Conservation (phyloP, 1,140 invertebrate genomes). For the Ectropis grisescens region DNA sequence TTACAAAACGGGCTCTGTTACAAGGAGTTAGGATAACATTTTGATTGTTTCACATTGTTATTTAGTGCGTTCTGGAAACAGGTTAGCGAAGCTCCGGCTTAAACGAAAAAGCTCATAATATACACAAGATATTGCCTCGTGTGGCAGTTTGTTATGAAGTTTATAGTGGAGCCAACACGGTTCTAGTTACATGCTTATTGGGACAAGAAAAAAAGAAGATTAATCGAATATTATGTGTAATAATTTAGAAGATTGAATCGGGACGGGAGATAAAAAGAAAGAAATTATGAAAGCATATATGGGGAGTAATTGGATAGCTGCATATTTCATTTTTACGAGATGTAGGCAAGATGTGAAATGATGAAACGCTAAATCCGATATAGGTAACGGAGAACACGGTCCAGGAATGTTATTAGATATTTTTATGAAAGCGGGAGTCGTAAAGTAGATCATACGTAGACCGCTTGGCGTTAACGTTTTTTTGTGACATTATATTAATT, state of each 20-base stretch:
- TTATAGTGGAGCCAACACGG: constrained; percentile 59
- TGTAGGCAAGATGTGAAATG: constrained; percentile 22
- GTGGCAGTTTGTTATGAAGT: constrained; percentile 70
- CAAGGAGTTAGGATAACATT: no score
- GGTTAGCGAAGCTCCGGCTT: constrained; percentile 24
- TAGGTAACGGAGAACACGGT: constrained; percentile 26
- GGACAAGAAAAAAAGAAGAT: constrained; percentile 44
- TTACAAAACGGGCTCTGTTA: constrained; percentile 8
- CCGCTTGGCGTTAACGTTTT: constrained; percentile 18
- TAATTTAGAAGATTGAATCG: constrained; percentile 54
- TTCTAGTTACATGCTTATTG: constrained; percentile 58
- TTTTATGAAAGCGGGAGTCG: constrained; percentile 41
- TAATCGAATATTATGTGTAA: constrained; percentile 44
- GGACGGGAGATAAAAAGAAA: constrained; percentile 14
- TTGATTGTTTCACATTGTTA: constrained; percentile 8
- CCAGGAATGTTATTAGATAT: constrained; percentile 34
- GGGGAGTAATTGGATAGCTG: constrained; percentile 50
- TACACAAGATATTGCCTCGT: constrained; percentile 64
- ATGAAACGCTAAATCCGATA: constrained; percentile 37
- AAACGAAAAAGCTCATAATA: constrained; percentile 68
- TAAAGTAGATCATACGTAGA: constrained; percentile 34
- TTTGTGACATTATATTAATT: constrained; percentile 20
- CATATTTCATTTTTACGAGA: constrained; percentile 42
- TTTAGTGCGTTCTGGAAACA: constrained; percentile 18
- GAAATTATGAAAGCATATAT: constrained; percentile 37